These are phyloP conservation scores for Drosophila asahinai DNA, from an alignment of 1,140 invertebrate species.

Conservation along the genomic window DNA sequence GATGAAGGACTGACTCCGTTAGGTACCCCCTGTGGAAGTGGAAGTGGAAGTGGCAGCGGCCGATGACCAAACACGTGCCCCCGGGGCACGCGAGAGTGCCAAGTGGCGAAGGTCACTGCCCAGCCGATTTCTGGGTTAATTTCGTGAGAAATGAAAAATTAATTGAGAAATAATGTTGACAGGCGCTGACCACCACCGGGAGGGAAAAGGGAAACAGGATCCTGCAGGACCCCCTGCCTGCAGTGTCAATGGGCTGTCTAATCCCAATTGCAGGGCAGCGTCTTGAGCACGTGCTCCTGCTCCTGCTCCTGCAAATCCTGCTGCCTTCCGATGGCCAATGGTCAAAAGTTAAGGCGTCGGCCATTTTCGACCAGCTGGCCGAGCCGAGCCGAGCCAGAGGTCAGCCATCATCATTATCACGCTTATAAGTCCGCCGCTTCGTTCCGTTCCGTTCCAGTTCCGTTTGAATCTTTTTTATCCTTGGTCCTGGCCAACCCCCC, in stretches of 20 bases:
- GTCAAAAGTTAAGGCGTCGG: conserved; percentile 81
- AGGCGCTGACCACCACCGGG: conserved; percentile 67
- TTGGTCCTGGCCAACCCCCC: conserved; percentile 24
- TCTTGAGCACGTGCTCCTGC: conserved; percentile 67
- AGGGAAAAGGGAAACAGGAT: conserved; percentile 6
- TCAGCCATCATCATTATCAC: conserved; percentile 85
- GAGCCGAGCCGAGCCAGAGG: conserved; percentile 46
- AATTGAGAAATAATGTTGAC: conserved; percentile 84
- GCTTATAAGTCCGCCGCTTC: conserved; percentile 63
- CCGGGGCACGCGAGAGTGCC: conserved; percentile 43
- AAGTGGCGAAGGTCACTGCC: conserved; percentile 75
- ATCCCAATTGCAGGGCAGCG: conserved; percentile 48
- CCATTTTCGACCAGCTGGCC: conserved; percentile 65
- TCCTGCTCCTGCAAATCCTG: not conserved
- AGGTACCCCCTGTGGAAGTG: not conserved
- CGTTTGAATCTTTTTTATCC: conserved; percentile 2
- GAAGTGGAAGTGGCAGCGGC: too few species aligned
- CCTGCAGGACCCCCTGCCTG: conserved; percentile 68
- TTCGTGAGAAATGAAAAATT: conserved; percentile 84
- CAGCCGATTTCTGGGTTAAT: conserved; percentile 80
- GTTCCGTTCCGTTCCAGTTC: conserved; percentile 1
- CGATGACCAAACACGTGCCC: conserved; percentile 48
- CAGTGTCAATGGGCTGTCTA: conserved; percentile 78
- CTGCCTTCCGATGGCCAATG: conserved; percentile 54
- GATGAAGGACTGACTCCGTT: not conserved